Evolutionary conservation across 2,113 vertebrate species (phyloP).

Genomic region (Eupsittula cactorum): DNA sequence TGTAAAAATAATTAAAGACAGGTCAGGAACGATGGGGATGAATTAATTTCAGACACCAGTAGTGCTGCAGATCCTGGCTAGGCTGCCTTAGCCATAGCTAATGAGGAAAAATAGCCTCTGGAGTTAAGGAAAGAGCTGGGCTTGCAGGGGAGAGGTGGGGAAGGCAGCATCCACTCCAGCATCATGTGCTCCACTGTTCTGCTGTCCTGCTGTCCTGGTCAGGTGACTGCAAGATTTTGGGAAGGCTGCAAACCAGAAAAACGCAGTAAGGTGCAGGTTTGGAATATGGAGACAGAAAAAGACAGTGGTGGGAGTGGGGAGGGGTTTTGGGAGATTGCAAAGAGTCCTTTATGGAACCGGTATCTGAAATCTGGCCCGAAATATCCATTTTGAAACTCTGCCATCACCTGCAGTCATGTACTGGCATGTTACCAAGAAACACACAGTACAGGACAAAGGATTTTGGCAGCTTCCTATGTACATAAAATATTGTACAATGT

Average conservation of each 20-base stretch:
- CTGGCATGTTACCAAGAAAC: background rate
- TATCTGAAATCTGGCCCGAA: background rate
- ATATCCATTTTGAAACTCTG: background rate
- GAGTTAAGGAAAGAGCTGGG: background rate
- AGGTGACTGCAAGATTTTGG: background rate
- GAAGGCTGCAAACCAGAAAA: background rate
- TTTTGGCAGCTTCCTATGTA: background rate
- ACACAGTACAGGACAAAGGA: conserved; percentile 13
- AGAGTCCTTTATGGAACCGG: background rate
- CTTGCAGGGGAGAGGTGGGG: background rate
- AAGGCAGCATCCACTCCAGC: background rate
- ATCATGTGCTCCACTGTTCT: background rate
- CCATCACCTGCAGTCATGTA: conserved; percentile 10
- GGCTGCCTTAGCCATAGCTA: background rate
- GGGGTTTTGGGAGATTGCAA: background rate
- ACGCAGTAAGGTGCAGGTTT: background rate
- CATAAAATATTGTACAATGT: background rate
- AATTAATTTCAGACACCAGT: background rate
- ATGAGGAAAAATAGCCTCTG: background rate
- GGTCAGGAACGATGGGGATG: background rate
- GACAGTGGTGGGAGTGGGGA: background rate
- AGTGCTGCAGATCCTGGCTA: background rate
- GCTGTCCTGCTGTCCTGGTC: accelerated
- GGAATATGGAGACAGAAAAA: background rate
- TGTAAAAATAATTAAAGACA: conserved; percentile 44